Evolutionary conservation across 2,113 vertebrate genomes (phyloP), one percentile per base, ranked within the genome.

Genomic region (Ranitomeya imitator): DNA sequence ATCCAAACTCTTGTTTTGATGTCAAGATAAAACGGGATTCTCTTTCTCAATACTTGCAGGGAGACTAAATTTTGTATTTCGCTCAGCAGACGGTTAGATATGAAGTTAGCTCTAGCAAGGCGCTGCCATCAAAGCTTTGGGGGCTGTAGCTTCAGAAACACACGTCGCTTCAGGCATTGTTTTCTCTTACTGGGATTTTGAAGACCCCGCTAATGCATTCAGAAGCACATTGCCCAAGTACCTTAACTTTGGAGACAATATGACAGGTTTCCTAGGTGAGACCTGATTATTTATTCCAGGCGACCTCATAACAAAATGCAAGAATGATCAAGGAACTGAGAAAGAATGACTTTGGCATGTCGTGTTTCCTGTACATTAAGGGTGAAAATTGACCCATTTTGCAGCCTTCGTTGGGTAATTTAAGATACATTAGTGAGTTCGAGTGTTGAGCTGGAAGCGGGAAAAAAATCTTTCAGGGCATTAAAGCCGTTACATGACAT

Each of bases 401-500:
- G 37, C 63, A 80, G 61, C 18, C 16, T 21, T 59, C 52, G 16
- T 31, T 55, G 59, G n/a, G 86, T 65, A 80, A 80, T 87, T 87
- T 87, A 87, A 87, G 86, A 71, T 87, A 79, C 86, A 87, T 87
- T 87, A 87, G 86, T 37, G 86, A 80, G 77, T 69, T 69, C 76
- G 80, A 51, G n/a, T 59, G 86, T 87, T 71, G 86, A 79, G 78
- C 52, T 45, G 86, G 18, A 15, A 57, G 63, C 61, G 59, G 77
- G 80, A 79, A 54, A 51, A 69, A 69, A 45, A 78, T 86, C 77
- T 86, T 79, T 87, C n/a, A 79, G 86, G 9, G 60, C 86, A 87
- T 87, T 87, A 87, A 71, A 81, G 63, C 78, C 59, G 86, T 87
- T 87, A 87, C 45, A 57, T 71, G 61, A 54, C 86, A 69, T 80